Conservation (phyloP, 2,888 invertebrate genomes). For the Oligia fasciuncula region DNA sequence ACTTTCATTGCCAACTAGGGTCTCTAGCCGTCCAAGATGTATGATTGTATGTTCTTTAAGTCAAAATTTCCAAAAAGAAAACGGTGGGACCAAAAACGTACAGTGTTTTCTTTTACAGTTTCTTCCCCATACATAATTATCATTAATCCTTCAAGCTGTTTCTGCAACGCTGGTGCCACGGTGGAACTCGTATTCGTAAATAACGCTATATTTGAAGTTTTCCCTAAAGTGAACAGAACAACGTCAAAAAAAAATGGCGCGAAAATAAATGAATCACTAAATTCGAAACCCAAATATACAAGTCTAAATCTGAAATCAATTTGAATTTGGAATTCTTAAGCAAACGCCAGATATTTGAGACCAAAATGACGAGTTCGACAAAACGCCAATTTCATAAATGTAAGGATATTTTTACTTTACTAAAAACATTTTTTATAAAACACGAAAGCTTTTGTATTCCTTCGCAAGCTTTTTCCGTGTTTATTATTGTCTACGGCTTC, state of each 20-base stretch:
- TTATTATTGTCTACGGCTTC: slow-evolving; percentile 45
- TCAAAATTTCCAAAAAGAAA: neutral
- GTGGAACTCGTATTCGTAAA: neutral
- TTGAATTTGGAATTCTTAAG: neutral
- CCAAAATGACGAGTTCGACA: neutral
- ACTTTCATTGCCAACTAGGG: neutral
- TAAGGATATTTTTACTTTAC: neutral
- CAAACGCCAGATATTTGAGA: neutral
- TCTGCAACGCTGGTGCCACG: neutral
- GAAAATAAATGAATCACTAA: neutral
- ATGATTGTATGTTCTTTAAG: neutral
- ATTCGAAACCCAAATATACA: neutral
- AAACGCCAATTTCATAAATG: neutral
- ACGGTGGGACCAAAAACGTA: neutral
- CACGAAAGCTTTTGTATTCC: slow-evolving; percentile 18
- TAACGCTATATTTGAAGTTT: neutral
- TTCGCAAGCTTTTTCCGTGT: slow-evolving; percentile 13
- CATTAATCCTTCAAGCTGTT: neutral
- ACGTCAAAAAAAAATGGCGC: neutral
- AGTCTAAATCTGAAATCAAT: neutral
- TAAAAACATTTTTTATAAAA: slow-evolving; percentile 12
- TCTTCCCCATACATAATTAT: neutral
- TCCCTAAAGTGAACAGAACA: neutral
- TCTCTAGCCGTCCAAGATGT: neutral
- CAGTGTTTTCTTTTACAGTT: neutral